Conservation (phyloP, 2,113 vertebrate species). For the Scomber scombrus region DNA sequence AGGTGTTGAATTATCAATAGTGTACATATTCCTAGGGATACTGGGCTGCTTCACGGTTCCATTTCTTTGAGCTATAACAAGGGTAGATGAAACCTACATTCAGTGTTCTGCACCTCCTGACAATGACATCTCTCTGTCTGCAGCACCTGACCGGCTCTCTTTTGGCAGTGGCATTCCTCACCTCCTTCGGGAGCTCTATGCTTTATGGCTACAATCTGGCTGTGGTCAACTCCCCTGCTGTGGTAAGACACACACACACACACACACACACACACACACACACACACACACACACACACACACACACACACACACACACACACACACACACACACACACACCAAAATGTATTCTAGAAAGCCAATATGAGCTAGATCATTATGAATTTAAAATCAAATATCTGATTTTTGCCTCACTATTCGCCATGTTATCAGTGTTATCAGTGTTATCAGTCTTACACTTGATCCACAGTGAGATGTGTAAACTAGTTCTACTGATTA, state of each 20-base stretch:
- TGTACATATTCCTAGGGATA: no score
- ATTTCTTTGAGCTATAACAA: no score
- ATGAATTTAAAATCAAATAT: no score
- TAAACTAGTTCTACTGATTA: no score
- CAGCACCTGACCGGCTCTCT: slow-evolving; percentile 89
- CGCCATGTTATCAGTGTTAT: no score
- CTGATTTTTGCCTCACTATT: no score
- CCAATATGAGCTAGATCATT: no score
- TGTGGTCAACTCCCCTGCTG: slow-evolving; percentile 91
- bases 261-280: slow-evolving; percentile 21
- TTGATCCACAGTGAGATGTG: no score
- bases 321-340: slow-evolving; percentile 25
- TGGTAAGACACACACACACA: slow-evolving; percentile 79
- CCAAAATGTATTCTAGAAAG: no score
- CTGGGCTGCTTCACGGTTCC: no score
- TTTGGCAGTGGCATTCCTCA: slow-evolving; percentile 88
- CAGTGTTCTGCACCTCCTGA: background rate
- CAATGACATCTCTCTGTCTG: slow-evolving; percentile 1
- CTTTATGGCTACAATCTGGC: slow-evolving; percentile 95
- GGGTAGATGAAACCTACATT: background rate
- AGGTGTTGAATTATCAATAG: no score
- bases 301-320: background rate
- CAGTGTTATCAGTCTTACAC: no score
- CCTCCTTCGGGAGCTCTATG: slow-evolving; percentile 94
- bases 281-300: background rate